Conservation (phyloP, 2,888 invertebrate species). For the Cybosia mesomella region DNA sequence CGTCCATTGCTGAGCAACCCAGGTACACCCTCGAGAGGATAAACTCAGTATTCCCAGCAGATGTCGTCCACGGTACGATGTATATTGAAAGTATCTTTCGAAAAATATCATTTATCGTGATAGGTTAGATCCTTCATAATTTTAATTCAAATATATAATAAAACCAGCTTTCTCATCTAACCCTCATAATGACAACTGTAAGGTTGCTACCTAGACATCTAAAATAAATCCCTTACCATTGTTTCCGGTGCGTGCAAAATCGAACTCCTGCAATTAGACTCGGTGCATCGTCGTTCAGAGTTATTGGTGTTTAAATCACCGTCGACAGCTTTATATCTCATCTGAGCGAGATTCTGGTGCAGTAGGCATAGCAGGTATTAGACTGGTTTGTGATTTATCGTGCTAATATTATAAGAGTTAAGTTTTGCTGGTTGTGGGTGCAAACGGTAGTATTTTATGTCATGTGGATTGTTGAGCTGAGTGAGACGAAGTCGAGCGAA, state of each 20-base stretch:
- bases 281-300: slow-evolving; percentile 46
- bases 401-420: slow-evolving; percentile 20
- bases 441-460: not conserved
- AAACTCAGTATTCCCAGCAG: too few relatives aligned
- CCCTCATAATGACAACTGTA: not conserved
- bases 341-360: slow-evolving; percentile 36
- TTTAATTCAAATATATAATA: not conserved
- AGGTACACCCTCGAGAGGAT: too few relatives aligned
- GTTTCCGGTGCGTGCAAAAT: slow-evolving; percentile 62
- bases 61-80: too few relatives aligned
- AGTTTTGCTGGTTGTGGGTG: slow-evolving; percentile 15
- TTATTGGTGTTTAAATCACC: slow-evolving; percentile 66
- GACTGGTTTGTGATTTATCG: slow-evolving; percentile 37
- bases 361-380: slow-evolving; percentile 43
- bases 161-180: not conserved
- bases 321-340: slow-evolving; percentile 55
- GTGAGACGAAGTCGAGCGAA: too few relatives aligned
- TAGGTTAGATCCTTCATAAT: not conserved
- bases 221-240: slow-evolving; percentile 58
- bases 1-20: too few relatives aligned
- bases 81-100: too few relatives aligned
- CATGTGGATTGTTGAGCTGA: not conserved
- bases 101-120: too few relatives aligned
- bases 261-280: slow-evolving; percentile 62
- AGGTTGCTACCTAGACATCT: slow-evolving; percentile 20